Conservation (phyloP, 2,888 invertebrate genomes). For the Tortrix viridana region DNA sequence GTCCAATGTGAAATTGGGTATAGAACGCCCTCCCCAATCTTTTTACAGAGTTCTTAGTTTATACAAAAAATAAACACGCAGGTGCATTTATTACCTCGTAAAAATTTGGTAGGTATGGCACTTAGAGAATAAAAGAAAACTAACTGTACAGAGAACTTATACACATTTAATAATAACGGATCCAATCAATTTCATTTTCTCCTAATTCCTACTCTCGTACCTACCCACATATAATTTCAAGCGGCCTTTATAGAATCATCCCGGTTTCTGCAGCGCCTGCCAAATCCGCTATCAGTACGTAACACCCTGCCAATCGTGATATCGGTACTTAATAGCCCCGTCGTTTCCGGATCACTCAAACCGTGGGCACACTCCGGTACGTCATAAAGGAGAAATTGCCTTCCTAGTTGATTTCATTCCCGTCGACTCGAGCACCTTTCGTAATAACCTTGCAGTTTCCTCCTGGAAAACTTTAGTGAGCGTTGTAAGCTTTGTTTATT, state of each 20-base stretch:
- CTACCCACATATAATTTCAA: conserved; percentile 1
- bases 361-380: conserved; percentile 56
- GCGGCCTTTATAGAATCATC: conserved; percentile 14
- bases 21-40: background rate
- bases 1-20: conserved; percentile 4
- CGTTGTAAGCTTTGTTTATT: conserved; percentile 46
- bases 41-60: background rate
- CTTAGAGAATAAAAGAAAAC: no score
- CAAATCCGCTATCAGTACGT: conserved; percentile 33
- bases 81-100: no score
- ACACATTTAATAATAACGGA: background rate
- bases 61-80: background rate
- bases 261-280: conserved; percentile 21
- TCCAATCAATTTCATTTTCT: background rate
- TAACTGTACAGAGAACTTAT: no score
- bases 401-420: conserved; percentile 78
- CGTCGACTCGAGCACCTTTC: conserved; percentile 56
- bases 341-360: conserved; percentile 38
- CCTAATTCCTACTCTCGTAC: no score
- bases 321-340: conserved; percentile 35
- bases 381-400: conserved; percentile 79
- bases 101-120: no score
- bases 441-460: conserved; percentile 68
- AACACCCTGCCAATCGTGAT: conserved; percentile 29
- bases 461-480: conserved; percentile 63